phyloP scores from a whole-genome alignment of 2,888 invertebrate species.

The Xestia rhomboidea region DNA sequence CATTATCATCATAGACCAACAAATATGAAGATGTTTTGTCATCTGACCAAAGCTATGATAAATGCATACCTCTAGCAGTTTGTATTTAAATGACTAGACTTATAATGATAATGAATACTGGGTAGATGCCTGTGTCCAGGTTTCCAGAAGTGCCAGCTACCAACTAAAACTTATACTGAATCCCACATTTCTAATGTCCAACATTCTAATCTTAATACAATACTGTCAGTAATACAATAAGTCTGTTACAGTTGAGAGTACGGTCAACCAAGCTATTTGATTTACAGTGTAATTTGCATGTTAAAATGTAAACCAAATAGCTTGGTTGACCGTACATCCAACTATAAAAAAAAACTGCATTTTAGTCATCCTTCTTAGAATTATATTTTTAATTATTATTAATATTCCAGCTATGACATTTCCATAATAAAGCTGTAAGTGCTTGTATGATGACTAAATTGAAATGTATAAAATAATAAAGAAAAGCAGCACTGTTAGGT shows the following conservation, averaged over 20 bases:
- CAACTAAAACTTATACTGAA: not conserved
- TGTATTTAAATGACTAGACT: not conserved
- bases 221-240: not conserved
- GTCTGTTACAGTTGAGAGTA: not conserved
- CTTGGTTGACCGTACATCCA: too few relatives aligned
- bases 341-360: not conserved
- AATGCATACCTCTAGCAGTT: not conserved
- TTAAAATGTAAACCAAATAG: too few relatives aligned
- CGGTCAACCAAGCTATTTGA: too few relatives aligned
- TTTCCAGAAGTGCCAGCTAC: not conserved
- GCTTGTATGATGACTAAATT: not conserved
- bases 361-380: not conserved
- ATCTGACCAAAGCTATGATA: not conserved
- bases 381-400: not conserved
- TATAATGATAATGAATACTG: not conserved
- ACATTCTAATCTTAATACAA: not conserved
- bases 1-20: not conserved
- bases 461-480: not conserved
- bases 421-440: not conserved
- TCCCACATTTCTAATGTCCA: not conserved
- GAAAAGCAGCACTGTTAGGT: not conserved
- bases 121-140: too few relatives aligned
- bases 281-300: too few relatives aligned
- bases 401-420: not conserved
- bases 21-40: slow-evolving; percentile 2